Conservation (phyloP, 2,113 vertebrate species). For the Nerophis ophidion region DNA sequence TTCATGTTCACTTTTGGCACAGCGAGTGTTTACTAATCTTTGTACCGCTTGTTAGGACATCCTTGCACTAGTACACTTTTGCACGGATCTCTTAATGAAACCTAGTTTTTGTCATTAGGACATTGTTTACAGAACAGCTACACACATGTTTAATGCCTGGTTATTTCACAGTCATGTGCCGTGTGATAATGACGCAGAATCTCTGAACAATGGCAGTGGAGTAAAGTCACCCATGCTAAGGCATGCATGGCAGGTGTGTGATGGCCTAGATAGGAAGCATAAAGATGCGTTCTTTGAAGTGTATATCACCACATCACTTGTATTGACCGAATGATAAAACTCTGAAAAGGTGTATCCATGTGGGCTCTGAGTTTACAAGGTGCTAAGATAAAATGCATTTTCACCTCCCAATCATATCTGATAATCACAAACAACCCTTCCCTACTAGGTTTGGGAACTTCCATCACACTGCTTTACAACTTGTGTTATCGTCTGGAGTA, state of each 20-base stretch:
- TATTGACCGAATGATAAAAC: constrained; percentile 26
- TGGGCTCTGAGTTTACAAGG: constrained; percentile 31
- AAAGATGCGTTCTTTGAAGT: background rate
- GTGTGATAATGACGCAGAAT: constrained; percentile 33
- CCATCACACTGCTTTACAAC: too few species aligned
- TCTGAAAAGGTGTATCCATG: constrained; percentile 34
- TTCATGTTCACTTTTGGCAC: background rate
- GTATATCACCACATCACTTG: background rate
- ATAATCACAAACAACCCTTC: constrained; percentile 17
- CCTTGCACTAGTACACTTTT: too few species aligned
- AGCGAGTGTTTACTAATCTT: constrained; percentile 29
- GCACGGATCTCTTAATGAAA: too few species aligned
- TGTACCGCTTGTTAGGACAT: background rate
- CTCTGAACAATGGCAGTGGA: constrained; percentile 24
- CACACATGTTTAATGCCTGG: constrained; percentile 40
- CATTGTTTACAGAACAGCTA: constrained; percentile 25
- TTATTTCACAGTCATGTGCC: constrained; percentile 34
- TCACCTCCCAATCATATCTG: constrained; percentile 18
- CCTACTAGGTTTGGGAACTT: background rate
- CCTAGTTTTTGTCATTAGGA: too few species aligned
- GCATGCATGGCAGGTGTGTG: constrained; percentile 41
- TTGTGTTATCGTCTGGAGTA: too few species aligned
- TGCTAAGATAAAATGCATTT: constrained; percentile 27
- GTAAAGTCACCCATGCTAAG: constrained; percentile 23
- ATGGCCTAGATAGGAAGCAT: constrained; percentile 34